A percentile compares a stretch with the other conserved stretches of the same genome.
Evolutionary conservation across 2,113 vertebrate species (phyloP).

Genomic region (Eulemur macaco): DNA sequence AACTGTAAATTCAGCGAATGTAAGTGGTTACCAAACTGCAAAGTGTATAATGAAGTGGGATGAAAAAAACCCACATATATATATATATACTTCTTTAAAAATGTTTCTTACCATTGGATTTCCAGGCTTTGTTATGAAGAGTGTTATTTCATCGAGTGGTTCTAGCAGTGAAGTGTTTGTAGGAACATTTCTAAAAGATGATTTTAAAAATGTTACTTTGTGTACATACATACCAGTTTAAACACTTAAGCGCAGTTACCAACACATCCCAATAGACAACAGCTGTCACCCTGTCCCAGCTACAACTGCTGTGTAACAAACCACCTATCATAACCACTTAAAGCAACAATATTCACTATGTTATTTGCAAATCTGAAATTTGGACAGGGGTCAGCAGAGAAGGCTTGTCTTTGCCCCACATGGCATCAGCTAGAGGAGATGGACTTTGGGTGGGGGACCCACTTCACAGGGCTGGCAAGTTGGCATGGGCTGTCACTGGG

Average conservation of each 20-base stretch:
- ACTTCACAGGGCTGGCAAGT: not conserved
- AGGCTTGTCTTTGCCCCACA: not conserved
- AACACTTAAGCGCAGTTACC: not conserved
- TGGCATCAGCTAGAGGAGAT: not conserved
- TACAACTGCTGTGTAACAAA: too few species aligned
- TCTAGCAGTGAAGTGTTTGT: not conserved
- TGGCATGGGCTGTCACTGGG: not conserved
- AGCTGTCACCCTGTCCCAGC: not conserved
- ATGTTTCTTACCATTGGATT: not conserved
- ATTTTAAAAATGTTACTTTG: not conserved
- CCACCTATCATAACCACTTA: not conserved
- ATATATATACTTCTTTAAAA: not conserved
- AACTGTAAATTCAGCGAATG: not conserved
- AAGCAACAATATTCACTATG: not conserved
- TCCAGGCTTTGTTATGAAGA: not conserved
- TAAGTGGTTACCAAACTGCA: slow-evolving; percentile 12
- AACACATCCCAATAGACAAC: not conserved
- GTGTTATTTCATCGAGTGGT: not conserved
- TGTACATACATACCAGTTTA: not conserved
- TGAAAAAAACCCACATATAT: not conserved
- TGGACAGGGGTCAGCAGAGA: not conserved
- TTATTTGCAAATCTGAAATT: not conserved
- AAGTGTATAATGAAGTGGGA: not conserved
- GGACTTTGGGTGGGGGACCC: not conserved
- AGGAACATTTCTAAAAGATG: not conserved